Conservation (phyloP, 2,797 vertebrate genomes). For the Melanotaenia boesemani region DNA sequence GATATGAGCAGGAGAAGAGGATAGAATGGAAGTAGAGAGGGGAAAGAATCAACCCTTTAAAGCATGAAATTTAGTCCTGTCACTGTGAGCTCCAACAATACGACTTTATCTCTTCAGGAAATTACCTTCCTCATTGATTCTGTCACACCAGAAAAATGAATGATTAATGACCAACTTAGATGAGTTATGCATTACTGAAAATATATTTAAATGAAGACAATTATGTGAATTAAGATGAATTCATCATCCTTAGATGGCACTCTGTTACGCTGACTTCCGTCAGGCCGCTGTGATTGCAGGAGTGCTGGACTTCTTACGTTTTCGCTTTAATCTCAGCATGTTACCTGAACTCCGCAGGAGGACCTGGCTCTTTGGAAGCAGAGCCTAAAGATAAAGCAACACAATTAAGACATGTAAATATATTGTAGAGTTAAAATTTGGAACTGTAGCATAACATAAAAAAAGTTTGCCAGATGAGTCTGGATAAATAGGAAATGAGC, state of each 20-base stretch:
- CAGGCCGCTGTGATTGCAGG: too few relatives aligned
- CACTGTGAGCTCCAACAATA: not conserved
- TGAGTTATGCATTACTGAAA: not conserved
- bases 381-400: not conserved
- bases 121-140: slow-evolving; percentile 1
- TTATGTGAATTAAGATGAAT: not conserved
- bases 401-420: not conserved
- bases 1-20: not conserved
- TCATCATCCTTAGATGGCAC: not conserved
- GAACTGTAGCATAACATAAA: not conserved
- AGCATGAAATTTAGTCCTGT: not conserved
- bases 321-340: not conserved
- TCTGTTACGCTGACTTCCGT: not conserved
- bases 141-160: not conserved
- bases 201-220: not conserved
- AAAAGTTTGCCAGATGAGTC: too few relatives aligned
- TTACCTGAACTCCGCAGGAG: not conserved
- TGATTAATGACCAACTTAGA: not conserved
- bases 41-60: not conserved
- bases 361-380: not conserved
- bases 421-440: not conserved
- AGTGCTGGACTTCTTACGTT: not conserved
- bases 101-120: not conserved
- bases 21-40: not conserved
- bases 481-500: not conserved